Conservation (phyloP, 2,113 vertebrate genomes). For the Bubo bubo region DNA sequence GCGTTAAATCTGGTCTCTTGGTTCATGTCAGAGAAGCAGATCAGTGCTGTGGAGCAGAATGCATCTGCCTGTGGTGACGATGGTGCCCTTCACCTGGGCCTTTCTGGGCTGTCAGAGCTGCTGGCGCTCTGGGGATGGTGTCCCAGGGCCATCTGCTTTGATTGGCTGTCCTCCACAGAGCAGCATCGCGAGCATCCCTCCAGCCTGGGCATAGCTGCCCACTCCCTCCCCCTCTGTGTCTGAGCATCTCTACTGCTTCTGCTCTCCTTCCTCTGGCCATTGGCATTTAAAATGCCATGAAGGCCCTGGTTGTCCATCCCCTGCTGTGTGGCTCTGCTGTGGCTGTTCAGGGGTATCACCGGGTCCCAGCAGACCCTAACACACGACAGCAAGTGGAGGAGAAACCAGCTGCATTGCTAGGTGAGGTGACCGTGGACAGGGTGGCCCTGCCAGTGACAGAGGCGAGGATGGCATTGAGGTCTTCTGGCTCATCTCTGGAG, state of each 20-base stretch:
- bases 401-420: background rate
- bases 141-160: background rate
- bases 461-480: background rate
- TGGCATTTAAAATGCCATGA: accelerated
- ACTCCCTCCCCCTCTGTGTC: accelerated
- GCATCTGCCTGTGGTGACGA: background rate
- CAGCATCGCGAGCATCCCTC: background rate
- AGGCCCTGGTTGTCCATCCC: background rate
- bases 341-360: background rate
- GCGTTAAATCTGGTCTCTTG: background rate
- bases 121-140: background rate
- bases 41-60: accelerated
- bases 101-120: background rate
- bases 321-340: accelerated
- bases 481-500: background rate
- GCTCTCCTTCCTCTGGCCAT: background rate
- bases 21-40: background rate
- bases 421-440: accelerated
- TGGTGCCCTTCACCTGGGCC: background rate
- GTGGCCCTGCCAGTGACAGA: background rate
- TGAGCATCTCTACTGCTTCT: background rate
- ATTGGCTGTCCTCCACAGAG: accelerated
- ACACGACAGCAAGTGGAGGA: accelerated
- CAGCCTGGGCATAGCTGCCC: background rate
- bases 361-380: accelerated